phyloP scores from a whole-genome alignment of 2,113 vertebrate species.

The Sander lucioperca region DNA sequence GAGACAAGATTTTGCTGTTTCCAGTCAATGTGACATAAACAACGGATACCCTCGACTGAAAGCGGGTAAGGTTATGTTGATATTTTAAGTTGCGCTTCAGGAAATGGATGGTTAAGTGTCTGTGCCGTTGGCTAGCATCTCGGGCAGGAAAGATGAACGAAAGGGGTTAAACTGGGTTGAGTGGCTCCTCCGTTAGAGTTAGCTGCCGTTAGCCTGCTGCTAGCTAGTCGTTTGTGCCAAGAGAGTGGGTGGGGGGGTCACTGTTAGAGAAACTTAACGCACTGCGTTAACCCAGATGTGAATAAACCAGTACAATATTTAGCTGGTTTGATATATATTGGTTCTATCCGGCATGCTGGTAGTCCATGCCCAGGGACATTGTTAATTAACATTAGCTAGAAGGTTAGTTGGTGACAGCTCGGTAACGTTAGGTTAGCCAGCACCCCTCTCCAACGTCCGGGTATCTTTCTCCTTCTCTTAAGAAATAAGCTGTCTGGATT shows the following conservation, averaged over 20 bases:
- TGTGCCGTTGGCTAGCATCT: slow-evolving; percentile 44
- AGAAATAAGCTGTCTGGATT: slow-evolving; percentile 8
- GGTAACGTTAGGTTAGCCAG: slow-evolving; percentile 50
- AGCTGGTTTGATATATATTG: not conserved
- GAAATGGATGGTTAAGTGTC: slow-evolving; percentile 47
- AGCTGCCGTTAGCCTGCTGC: slow-evolving; percentile 63
- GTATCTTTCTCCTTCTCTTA: slow-evolving; percentile 19
- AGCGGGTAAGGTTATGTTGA: slow-evolving; percentile 76
- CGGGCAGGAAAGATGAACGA: slow-evolving; percentile 41
- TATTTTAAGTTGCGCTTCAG: slow-evolving; percentile 41
- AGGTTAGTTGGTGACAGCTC: slow-evolving; percentile 53
- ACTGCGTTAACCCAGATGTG: slow-evolving; percentile 11
- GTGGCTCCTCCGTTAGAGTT: slow-evolving; percentile 62
- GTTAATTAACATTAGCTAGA: slow-evolving; percentile 28
- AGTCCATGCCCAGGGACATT: not conserved
- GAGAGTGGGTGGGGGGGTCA: slow-evolving; percentile 64
- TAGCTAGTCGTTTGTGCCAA: slow-evolving; percentile 54
- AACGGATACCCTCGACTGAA: slow-evolving; percentile 82
- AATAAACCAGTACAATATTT: not conserved
- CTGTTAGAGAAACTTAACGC: slow-evolving; percentile 3
- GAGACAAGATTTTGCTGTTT: slow-evolving; percentile 73
- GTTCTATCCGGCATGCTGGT: too few relatives aligned
- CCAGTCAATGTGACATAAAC: slow-evolving; percentile 86
- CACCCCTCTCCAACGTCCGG: slow-evolving; percentile 60
- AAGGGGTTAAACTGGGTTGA: slow-evolving; percentile 67